Percentiles rank a stretch among this genome's conserved stretches.
Conservation (phyloP, 2,113 vertebrate genomes). For the Nansenia antarctica region DNA sequence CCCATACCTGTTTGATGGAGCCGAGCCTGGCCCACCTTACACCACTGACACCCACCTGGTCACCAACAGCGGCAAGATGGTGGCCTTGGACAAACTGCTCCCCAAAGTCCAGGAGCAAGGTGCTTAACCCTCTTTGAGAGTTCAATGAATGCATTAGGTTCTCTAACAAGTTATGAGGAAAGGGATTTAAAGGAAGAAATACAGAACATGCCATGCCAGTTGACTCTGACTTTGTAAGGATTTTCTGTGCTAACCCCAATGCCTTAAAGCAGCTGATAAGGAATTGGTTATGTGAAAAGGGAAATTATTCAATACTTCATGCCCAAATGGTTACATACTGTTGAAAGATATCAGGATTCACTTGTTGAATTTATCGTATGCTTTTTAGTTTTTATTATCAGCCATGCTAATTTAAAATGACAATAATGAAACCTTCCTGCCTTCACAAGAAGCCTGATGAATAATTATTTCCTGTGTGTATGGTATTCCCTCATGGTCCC, state of each 20-base stretch:
- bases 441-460: not conserved
- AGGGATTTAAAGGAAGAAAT: not conserved
- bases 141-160: not conserved
- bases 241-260: not conserved
- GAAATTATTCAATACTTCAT: not conserved
- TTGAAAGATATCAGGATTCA: not conserved
- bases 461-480: not conserved
- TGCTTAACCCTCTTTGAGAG: constrained; percentile 44
- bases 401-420: not conserved
- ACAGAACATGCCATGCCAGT: not conserved
- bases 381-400: not conserved
- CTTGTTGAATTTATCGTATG: not conserved
- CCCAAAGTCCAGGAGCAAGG: constrained; percentile 86
- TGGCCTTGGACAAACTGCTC: constrained; percentile 86
- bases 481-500: not conserved
- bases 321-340: not conserved
- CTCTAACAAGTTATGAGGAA: not conserved
- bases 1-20: constrained; percentile 88
- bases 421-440: not conserved
- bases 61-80: constrained; percentile 89
- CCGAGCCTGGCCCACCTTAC: constrained; percentile 87
- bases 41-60: constrained; percentile 89
- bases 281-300: not conserved
- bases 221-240: not conserved
- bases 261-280: not conserved